phyloP scores from a whole-genome alignment of 1,140 invertebrate species.

The Pseudomyrmex flavicornis region DNA sequence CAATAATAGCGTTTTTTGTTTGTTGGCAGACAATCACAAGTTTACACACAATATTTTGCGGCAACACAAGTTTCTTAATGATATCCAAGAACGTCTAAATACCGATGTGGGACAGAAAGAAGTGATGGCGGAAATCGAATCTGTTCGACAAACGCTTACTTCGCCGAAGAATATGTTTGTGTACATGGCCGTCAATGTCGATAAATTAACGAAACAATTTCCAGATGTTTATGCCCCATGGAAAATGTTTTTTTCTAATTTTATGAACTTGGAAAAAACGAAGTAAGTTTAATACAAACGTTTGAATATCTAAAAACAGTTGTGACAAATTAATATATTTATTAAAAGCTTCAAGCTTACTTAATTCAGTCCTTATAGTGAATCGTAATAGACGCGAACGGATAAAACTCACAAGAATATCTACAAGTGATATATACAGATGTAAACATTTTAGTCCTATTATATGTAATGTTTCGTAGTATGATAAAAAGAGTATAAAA shows the following conservation, averaged over 20 bases:
- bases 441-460: too few species aligned
- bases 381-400: too few species aligned
- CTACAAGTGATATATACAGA: too few species aligned
- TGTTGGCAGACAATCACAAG: slow-evolving; percentile 89
- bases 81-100: slow-evolving; percentile 87
- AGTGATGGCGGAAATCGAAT: slow-evolving; percentile 87
- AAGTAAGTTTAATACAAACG: slow-evolving; percentile 74
- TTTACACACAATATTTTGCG: slow-evolving; percentile 89
- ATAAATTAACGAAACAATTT: slow-evolving; percentile 85
- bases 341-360: too few species aligned
- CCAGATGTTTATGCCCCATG: slow-evolving; percentile 83
- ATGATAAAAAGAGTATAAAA: too few species aligned
- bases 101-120: slow-evolving; percentile 85
- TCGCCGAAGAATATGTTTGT: slow-evolving; percentile 87
- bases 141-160: slow-evolving; percentile 87
- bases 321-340: too few species aligned
- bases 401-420: too few species aligned
- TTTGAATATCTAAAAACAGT: not conserved
- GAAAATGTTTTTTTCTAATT: slow-evolving; percentile 67
- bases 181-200: slow-evolving; percentile 91
- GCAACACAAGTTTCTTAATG: slow-evolving; percentile 91
- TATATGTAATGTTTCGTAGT: too few species aligned
- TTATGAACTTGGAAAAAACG: slow-evolving; percentile 73
- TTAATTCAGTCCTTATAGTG: too few species aligned
- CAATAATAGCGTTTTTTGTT: not conserved